Percentiles rank a stretch among this genome's conserved stretches.
Conservation (phyloP, 2,113 vertebrate species). For the Strix uralensis region DNA sequence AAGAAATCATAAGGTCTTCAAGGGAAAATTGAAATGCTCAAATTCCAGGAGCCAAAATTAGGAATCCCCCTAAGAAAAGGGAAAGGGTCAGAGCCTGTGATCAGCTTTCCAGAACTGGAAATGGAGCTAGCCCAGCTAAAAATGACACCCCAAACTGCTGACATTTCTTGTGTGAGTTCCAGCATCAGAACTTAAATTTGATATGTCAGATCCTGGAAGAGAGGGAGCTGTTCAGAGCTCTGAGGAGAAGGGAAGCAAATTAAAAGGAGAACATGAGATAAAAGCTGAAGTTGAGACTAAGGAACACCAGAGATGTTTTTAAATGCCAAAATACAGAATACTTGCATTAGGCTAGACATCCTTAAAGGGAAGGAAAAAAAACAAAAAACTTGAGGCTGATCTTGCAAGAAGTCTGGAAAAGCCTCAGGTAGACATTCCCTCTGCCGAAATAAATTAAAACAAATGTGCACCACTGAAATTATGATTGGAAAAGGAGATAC, state of each 20-base stretch:
- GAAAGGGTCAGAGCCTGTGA: neutral
- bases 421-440: neutral
- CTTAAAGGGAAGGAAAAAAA: neutral
- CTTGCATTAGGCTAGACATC: neutral
- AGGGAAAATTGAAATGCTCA: neutral
- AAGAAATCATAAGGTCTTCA: neutral
- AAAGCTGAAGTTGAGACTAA: neutral
- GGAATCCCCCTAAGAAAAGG: neutral
- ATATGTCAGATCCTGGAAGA: neutral
- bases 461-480: neutral
- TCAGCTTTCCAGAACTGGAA: neutral
- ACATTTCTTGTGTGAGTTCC: neutral
- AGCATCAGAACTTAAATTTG: neutral
- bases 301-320: neutral
- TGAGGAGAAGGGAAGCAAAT: neutral
- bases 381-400: neutral
- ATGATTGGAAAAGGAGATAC: neutral
- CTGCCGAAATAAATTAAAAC: neutral
- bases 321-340: neutral
- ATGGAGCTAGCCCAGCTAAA: neutral
- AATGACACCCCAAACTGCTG: neutral
- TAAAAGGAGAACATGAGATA: neutral
- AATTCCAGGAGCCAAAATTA: neutral
- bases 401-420: neutral
- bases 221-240: neutral